Evolutionary conservation across 2,888 invertebrate species (phyloP).

Genomic region (Cheilosia vernalis): DNA sequence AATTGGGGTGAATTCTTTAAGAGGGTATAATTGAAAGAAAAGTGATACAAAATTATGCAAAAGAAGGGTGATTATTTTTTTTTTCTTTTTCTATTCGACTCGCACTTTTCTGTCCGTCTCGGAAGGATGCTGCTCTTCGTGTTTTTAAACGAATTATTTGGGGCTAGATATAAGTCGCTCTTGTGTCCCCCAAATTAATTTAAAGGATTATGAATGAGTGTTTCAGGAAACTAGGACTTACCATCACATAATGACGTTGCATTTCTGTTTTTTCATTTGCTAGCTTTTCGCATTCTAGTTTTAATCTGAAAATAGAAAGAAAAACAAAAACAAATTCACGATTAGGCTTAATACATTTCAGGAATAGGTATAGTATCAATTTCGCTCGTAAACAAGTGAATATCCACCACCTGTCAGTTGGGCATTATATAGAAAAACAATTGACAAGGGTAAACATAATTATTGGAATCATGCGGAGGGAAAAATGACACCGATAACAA

Average conservation of each 20-base stretch:
- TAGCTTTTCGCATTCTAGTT: constrained; percentile 98
- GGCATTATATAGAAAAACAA: not conserved
- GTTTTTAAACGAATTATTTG: not conserved
- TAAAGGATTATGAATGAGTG: not conserved
- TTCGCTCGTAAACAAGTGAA: not conserved
- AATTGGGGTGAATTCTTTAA: constrained; percentile 57
- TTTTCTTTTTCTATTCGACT: not conserved
- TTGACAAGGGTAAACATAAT: constrained; percentile 47
- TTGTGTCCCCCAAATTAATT: not conserved
- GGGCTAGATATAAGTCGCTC: not conserved
- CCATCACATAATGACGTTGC: constrained; percentile 99
- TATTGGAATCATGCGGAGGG: constrained; percentile 24
- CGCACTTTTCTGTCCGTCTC: not conserved
- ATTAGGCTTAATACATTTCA: not conserved
- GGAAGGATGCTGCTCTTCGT: not conserved
- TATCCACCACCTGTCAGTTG: not conserved
- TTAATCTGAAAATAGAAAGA: constrained; percentile 89
- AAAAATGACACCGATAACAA: constrained; percentile 9
- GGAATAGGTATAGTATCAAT: not conserved
- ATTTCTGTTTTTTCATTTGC: constrained; percentile 99
- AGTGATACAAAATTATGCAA: constrained; percentile 62
- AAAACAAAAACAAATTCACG: not conserved
- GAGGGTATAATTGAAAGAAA: constrained; percentile 72
- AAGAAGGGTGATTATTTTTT: constrained; percentile 22
- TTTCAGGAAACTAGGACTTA: constrained; percentile 84